phyloP scores from a whole-genome alignment of 2,888 invertebrate genomes.

The Conchocele bisecta region DNA sequence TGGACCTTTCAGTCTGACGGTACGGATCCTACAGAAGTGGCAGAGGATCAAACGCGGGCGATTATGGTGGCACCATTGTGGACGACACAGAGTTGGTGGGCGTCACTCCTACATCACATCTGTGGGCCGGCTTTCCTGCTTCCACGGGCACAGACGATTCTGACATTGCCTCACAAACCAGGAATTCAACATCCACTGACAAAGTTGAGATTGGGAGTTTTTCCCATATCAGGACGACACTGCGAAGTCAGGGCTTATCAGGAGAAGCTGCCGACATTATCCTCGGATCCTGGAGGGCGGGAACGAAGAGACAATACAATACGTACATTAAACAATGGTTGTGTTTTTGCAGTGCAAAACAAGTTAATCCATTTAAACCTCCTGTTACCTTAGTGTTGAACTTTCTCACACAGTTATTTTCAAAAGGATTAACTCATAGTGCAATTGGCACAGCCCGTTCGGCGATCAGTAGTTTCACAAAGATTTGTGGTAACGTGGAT shows the following conservation, averaged over 20 bases:
- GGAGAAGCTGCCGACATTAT: constrained; percentile 6
- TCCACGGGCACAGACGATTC: not conserved
- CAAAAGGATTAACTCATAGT: not conserved
- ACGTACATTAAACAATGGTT: constrained; percentile 6
- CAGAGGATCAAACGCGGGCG: constrained; percentile 13
- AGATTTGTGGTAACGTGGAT: not conserved
- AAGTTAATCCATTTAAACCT: constrained; percentile 20
- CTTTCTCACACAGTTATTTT: constrained; percentile 8
- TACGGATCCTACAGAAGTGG: constrained; percentile 14
- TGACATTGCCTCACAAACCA: constrained; percentile 13
- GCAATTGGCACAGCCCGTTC: constrained; percentile 17
- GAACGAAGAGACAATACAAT: constrained; percentile 4
- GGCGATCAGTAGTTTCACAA: constrained; percentile 1
- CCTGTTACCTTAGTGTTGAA: not conserved
- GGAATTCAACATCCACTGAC: not conserved
- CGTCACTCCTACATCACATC: constrained; percentile 1
- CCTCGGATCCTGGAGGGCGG: not conserved
- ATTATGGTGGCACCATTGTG: constrained; percentile 22
- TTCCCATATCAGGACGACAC: constrained; percentile 9
- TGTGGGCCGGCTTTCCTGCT: not conserved
- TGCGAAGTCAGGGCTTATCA: not conserved
- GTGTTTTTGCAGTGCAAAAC: not conserved
- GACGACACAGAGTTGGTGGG: constrained; percentile 27
- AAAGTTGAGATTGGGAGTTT: constrained; percentile 5
- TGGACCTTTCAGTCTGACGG: constrained; percentile 22